A percentile compares a stretch with the other conserved stretches of the same genome.
Evolutionary conservation across 2,888 invertebrate genomes (phyloP).

Genomic region (Pterobdella sp.): DNA sequence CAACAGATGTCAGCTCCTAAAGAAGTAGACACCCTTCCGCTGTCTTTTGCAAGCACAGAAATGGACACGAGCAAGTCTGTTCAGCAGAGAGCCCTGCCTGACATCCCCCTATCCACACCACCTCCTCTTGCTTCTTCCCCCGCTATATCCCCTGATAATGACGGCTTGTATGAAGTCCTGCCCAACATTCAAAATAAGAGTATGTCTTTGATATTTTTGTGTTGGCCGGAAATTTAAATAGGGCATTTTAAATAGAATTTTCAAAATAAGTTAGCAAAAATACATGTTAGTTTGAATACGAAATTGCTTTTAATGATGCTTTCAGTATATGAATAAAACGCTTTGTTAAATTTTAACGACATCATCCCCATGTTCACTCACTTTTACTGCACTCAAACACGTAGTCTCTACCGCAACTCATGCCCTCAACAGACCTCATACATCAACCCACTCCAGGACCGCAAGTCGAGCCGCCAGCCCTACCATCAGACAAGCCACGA

Average conservation of each 20-base stretch:
- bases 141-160: not conserved
- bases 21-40: not conserved
- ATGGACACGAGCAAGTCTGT: not conserved
- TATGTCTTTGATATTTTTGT: too few relatives aligned
- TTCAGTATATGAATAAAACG: too few relatives aligned
- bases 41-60: not conserved
- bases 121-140: not conserved
- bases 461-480: not conserved
- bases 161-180: not conserved
- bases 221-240: too few relatives aligned
- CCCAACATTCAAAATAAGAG: not conserved
- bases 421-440: not conserved
- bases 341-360: too few relatives aligned
- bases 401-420: not conserved
- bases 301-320: too few relatives aligned
- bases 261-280: too few relatives aligned
- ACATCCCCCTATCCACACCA: not conserved
- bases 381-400: not conserved
- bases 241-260: too few relatives aligned
- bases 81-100: conserved; percentile 24
- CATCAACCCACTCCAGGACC: not conserved
- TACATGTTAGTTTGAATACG: too few relatives aligned
- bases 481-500: conserved; percentile 11
- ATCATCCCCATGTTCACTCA: not conserved
- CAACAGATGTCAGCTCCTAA: not conserved